Evolutionary conservation across 2,888 invertebrate species (phyloP).

Genomic region (Timandra comae): DNA sequence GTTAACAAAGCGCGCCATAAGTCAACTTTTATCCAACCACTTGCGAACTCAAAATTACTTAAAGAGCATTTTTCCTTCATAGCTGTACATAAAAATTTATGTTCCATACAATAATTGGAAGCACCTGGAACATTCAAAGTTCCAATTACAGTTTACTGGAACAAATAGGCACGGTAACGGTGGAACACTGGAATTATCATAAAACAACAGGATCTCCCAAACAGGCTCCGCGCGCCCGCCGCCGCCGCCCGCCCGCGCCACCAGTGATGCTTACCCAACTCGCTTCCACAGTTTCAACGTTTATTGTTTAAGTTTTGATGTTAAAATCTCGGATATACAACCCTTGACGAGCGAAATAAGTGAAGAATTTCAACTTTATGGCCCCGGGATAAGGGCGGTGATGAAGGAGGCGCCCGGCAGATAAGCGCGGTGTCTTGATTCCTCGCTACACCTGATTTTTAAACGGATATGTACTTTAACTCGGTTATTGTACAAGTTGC

Average conservation of each 20-base stretch:
- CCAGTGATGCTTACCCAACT: slow-evolving; percentile 18
- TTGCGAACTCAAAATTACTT: not conserved
- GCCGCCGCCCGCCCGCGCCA: slow-evolving; percentile 11
- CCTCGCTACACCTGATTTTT: slow-evolving; percentile 20
- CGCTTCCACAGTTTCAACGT: slow-evolving; percentile 21
- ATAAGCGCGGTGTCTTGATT: slow-evolving; percentile 2
- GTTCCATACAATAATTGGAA: slow-evolving; percentile 20
- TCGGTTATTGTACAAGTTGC: slow-evolving; percentile 18
- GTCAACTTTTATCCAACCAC: not conserved
- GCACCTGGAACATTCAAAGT: slow-evolving; percentile 20
- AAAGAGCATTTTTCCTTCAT: slow-evolving; percentile 4
- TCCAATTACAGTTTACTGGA: slow-evolving; percentile 22
- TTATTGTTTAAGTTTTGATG: slow-evolving; percentile 26
- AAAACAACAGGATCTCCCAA: slow-evolving; percentile 23
- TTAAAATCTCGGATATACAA: slow-evolving; percentile 22
- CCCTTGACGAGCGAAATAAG: too few species aligned
- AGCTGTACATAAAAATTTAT: slow-evolving; percentile 22
- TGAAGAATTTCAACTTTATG: slow-evolving; percentile 9
- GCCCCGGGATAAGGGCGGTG: slow-evolving; percentile 2
- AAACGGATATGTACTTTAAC: slow-evolving; percentile 20
- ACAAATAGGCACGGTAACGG: slow-evolving; percentile 12
- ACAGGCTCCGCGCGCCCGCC: slow-evolving; percentile 16
- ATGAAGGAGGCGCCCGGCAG: not conserved
- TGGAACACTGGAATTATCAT: slow-evolving; percentile 20
- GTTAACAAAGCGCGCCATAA: not conserved